Conservation (phyloP, 2,888 invertebrate species). For the Scelioninae gen. 1 region DNA sequence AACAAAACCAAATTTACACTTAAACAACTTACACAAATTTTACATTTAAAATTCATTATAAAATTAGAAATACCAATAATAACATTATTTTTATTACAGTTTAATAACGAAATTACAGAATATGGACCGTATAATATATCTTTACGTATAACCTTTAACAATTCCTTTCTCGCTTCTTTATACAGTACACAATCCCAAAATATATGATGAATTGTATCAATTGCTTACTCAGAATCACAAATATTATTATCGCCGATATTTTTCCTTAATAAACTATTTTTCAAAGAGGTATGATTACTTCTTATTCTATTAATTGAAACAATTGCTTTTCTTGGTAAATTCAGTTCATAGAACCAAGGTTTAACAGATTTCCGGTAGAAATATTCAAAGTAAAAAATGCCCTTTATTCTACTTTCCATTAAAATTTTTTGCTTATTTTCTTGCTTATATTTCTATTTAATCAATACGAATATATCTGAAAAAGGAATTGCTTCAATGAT, state of each 20-base stretch:
- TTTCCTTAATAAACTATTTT: slow-evolving; percentile 13
- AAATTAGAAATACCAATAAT: not conserved
- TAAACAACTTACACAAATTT: too few species aligned
- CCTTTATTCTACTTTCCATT: not conserved
- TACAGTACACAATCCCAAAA: slow-evolving; percentile 15
- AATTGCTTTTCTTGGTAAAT: slow-evolving; percentile 13
- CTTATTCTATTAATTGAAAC: slow-evolving; percentile 27
- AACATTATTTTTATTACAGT: not conserved
- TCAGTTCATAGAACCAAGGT: slow-evolving; percentile 27
- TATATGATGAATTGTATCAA: slow-evolving; percentile 20
- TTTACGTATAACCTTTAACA: not conserved
- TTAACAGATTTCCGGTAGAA: slow-evolving; percentile 1
- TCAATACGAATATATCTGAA: not conserved
- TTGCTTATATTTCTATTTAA: not conserved
- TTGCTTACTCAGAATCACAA: slow-evolving; percentile 7
- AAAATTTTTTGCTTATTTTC: not conserved
- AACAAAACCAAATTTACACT: too few species aligned
- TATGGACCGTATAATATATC: not conserved
- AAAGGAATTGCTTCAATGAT: not conserved
- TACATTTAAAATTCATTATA: not conserved
- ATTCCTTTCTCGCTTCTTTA: not conserved
- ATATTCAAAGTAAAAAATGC: slow-evolving; percentile 14
- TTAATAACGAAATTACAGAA: not conserved
- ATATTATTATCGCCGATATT: slow-evolving; percentile 10
- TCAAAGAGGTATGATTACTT: slow-evolving; percentile 18